A percentile compares a stretch with the other conserved stretches of the same genome.
Evolutionary conservation across 2,888 invertebrate genomes (phyloP).

Genomic region (Brachylomia viminalis): DNA sequence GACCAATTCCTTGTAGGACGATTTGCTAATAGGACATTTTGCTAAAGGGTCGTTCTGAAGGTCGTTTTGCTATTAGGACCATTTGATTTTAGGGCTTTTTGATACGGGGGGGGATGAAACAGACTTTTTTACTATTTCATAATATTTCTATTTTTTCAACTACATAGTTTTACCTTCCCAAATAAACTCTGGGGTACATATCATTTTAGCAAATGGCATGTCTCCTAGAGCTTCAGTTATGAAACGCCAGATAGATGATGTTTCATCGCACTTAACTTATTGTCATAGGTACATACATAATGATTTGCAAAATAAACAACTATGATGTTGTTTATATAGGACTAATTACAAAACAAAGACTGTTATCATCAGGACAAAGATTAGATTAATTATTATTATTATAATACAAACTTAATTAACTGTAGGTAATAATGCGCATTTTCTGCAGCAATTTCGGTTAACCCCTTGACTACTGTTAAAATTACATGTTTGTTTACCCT

Average conservation of each 20-base stretch:
- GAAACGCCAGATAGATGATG: neutral
- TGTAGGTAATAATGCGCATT: neutral
- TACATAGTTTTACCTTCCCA: neutral
- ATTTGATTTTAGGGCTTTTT: no score
- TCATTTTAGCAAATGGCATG: neutral
- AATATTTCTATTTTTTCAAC: no score
- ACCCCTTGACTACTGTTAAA: neutral
- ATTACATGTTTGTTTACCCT: neutral
- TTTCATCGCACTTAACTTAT: neutral
- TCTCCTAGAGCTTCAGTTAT: neutral
- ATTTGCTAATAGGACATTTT: no score
- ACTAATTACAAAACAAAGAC: neutral
- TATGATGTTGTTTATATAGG: neutral
- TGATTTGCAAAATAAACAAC: neutral
- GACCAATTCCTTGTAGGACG: no score
- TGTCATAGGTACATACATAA: neutral
- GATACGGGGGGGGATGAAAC: no score
- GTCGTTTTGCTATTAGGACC: no score
- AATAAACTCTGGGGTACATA: neutral
- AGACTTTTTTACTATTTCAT: no score
- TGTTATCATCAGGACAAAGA: neutral
- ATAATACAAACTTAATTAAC: neutral
- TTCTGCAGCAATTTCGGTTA: neutral
- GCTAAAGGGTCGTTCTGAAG: no score
- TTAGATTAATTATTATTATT: neutral